These are phyloP conservation scores for Lanius ludovicianus DNA, from an alignment of 2,113 vertebrate species.

Conservation along the genomic window DNA sequence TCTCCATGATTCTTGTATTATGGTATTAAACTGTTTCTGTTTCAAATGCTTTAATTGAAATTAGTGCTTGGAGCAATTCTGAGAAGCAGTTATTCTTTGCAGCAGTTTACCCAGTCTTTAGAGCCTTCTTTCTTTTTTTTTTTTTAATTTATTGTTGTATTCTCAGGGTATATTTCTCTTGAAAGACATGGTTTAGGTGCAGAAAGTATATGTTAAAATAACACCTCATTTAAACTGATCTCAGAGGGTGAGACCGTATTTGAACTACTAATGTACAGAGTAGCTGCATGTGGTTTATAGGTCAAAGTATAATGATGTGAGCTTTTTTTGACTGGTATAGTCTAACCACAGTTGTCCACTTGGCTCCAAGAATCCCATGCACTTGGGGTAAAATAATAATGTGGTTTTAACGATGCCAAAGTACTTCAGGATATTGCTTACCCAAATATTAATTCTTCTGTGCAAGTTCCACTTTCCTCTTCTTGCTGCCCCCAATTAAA, in stretches of 20 bases:
- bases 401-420: conserved; percentile 57
- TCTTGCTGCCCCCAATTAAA: conserved; percentile 86
- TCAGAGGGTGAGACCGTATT: conserved; percentile 6
- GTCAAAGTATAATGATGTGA: conserved; percentile 65
- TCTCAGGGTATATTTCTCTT: not conserved
- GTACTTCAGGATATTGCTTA: conserved; percentile 67
- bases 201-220: conserved; percentile 28
- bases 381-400: conserved; percentile 49
- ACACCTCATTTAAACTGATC: conserved; percentile 45
- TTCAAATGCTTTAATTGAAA: conserved; percentile 1
- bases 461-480: conserved; percentile 80
- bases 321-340: conserved; percentile 50
- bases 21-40: not conserved
- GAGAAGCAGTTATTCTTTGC: not conserved
- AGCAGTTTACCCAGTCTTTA: not conserved
- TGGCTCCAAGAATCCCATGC: conserved; percentile 39
- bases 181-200: not conserved
- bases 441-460: conserved; percentile 84
- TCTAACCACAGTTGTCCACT: conserved; percentile 58
- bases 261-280: conserved; percentile 61
- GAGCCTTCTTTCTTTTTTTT: not conserved
- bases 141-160: not conserved
- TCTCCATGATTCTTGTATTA: not conserved
- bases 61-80: not conserved
- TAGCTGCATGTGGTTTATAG: conserved; percentile 43